Conservation (phyloP, 2,113 vertebrate genomes). For the Ophiodon elongatus region DNA sequence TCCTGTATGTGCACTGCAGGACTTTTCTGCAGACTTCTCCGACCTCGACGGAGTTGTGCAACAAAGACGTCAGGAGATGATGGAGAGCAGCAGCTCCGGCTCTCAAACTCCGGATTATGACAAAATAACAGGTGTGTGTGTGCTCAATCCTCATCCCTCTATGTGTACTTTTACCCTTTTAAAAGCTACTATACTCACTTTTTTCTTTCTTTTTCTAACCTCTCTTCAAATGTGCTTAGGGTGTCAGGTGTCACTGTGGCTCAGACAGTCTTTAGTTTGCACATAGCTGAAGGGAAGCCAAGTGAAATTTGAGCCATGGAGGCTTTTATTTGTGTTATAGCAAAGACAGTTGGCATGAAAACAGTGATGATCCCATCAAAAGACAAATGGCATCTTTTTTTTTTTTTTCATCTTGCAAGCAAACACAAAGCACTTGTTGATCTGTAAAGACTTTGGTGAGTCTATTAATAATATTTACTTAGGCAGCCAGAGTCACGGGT, state of each 20-base stretch:
- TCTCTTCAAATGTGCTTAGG: background rate
- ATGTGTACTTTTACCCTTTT: background rate
- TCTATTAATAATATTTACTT: slow-evolving; percentile 39
- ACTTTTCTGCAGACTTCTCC: slow-evolving; percentile 89
- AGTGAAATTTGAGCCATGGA: slow-evolving; percentile 32
- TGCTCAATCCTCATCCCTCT: background rate
- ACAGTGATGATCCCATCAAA: background rate
- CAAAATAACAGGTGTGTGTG: slow-evolving; percentile 89
- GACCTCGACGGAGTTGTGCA: slow-evolving; percentile 89
- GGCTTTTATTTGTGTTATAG: slow-evolving; percentile 22
- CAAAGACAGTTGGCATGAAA: background rate
- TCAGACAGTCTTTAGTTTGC: slow-evolving; percentile 8
- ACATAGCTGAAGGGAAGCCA: slow-evolving; percentile 12
- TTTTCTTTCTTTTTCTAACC: background rate
- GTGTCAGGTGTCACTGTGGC: slow-evolving; percentile 33
- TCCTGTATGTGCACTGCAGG: slow-evolving; percentile 75
- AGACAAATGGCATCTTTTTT: background rate
- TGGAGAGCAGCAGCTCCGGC: slow-evolving; percentile 92
- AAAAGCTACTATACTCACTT: background rate
- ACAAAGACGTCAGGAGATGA: slow-evolving; percentile 87
- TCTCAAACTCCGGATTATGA: slow-evolving; percentile 94
- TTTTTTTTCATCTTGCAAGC: background rate
- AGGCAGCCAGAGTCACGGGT: slow-evolving; percentile 13
- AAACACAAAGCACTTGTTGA: background rate
- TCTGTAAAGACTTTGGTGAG: background rate